phyloP scores from a whole-genome alignment of 37 sponge, comb jelly and placozoan species.

The Petrosia ficiformis region DNA sequence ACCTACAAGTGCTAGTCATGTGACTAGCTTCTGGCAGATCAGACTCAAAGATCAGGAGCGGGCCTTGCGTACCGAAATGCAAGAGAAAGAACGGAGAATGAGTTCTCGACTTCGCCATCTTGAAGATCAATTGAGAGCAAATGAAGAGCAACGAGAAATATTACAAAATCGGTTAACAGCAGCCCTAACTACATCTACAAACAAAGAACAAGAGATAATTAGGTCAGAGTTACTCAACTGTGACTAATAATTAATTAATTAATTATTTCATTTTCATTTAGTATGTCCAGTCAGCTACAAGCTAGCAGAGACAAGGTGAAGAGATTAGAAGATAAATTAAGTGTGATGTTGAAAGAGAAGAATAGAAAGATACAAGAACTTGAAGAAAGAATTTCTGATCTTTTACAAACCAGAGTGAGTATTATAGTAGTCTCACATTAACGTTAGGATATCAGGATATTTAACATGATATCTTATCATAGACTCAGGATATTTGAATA shows the following conservation, averaged over 20 bases:
- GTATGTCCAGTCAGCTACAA: constrained; percentile 23
- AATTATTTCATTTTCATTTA: too few relatives aligned
- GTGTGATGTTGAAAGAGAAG: constrained; percentile 38
- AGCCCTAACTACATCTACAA: neutral
- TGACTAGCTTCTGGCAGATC: neutral
- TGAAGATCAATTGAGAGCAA: neutral
- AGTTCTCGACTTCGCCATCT: neutral
- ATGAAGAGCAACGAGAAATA: neutral
- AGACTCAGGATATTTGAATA: too few relatives aligned
- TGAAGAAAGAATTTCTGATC: constrained; percentile 4
- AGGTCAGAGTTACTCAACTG: constrained; percentile 19
- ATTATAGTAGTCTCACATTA: too few relatives aligned
- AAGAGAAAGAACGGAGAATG: neutral
- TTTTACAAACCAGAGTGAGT: neutral
- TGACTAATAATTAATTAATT: too few relatives aligned
- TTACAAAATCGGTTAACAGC: constrained; percentile 15
- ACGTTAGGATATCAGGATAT: too few relatives aligned
- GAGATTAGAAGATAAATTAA: constrained; percentile 30
- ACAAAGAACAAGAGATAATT: constrained; percentile 41
- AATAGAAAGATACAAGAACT: constrained; percentile 28
- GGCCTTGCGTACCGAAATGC: neutral
- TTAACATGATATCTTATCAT: too few relatives aligned
- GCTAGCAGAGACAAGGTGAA: constrained; percentile 28
- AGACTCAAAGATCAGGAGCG: neutral
- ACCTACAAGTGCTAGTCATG: neutral